Base-by-base conservation (phyloP, 2,888 invertebrate species). In the Drosophila prostipennis region DNA sequence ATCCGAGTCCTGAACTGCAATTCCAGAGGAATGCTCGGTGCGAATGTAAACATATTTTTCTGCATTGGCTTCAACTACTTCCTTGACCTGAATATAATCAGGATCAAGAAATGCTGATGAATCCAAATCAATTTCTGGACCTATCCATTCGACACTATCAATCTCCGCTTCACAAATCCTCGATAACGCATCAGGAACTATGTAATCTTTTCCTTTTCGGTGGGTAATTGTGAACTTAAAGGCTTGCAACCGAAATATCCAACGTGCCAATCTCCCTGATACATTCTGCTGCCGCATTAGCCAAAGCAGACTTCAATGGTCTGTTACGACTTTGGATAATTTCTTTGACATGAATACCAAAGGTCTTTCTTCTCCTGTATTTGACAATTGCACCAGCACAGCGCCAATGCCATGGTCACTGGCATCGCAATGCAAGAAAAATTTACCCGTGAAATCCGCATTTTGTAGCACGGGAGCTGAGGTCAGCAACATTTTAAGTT, bases 131-230 rank as follows among this genome's bases (percentile, higher is more conserved):
- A 39, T 14, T 39, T 39, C 37, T 7, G 7, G n/a, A 7, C 37
- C 7, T 39, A 39, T n/a, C n/a, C n/a, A n/a, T n/a, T 37, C n/a
- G n/a, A 14, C 37, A 39, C 37, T 14, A 39, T 39, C n/a, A 39
- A n/a, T 39, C n/a, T 14, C 37, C 6, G 37, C 6, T 39, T 39
- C 14, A 14, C 37, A 39, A 39, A 39, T 39, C n/a, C 37, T 39
- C 1, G 37, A 39, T 7, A 64, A 32, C 2, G 64, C 64, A 45
- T 57, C 45, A 5, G 45, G 46, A 6, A 58, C 57, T 13, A 51
- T 26, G 13, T 58, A 53, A 14, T 59, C 59, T 40, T 48, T 59
- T 10, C 52, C 52, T 51, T 57, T 57, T 3, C 63, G 32, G 13
- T 64, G 45, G 10, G 32, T 14, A 32, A 48, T 48, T 6, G 14